phyloP scores from a whole-genome alignment of 2,797 vertebrate genomes.

The Bufotes viridis region DNA sequence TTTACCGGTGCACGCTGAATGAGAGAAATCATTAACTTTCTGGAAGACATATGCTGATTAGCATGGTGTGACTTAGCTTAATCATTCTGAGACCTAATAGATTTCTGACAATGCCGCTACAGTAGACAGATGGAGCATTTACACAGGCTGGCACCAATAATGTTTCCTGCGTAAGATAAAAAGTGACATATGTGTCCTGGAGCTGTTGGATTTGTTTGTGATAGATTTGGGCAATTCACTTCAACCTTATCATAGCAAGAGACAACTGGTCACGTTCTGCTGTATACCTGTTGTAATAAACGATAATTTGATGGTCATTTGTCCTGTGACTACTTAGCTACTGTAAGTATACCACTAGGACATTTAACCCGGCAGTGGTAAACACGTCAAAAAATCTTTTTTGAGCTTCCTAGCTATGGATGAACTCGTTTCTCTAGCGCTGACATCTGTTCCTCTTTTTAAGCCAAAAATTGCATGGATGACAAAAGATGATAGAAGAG shows the following conservation, averaged over 20 bases:
- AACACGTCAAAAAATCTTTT: no score
- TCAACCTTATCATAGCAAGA: neutral
- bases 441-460: no score
- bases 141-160: neutral
- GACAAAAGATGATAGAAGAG: no score
- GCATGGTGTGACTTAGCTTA: conserved; percentile 15
- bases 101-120: neutral
- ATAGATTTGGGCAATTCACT: neutral
- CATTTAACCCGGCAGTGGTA: no score
- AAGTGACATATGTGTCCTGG: neutral
- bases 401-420: no score
- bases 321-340: neutral
- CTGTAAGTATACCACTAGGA: neutral
- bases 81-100: neutral
- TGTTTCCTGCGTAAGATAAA: neutral
- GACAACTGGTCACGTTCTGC: no score
- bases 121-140: neutral
- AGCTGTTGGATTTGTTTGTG: neutral
- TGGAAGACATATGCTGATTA: neutral
- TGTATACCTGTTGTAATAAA: neutral
- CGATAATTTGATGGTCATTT: neutral
- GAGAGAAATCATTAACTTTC: conserved; percentile 34
- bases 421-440: no score
- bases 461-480: no score
- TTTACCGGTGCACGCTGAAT: neutral